phyloP scores from a whole-genome alignment of 2,113 vertebrate genomes.

The Cnemophilus loriae region DNA sequence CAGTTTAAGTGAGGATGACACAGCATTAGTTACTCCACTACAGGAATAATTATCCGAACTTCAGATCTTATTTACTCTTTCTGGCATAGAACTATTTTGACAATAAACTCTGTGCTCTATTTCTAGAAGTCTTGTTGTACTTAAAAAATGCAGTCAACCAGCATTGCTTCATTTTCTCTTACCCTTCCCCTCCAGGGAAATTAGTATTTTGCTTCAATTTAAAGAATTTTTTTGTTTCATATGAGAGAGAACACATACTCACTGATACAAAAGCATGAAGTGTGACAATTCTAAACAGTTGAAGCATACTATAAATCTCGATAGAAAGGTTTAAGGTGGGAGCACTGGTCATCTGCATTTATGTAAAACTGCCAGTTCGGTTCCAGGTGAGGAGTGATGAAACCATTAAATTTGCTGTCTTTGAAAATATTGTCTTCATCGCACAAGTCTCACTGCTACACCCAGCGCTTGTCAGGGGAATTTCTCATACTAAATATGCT shows the following conservation, averaged over 20 bases:
- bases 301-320: background rate
- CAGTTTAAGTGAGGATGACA: background rate
- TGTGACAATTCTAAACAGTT: background rate
- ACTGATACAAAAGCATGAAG: background rate
- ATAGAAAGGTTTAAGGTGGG: background rate
- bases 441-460: background rate
- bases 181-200: background rate
- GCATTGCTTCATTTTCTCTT: background rate
- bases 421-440: background rate
- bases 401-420: background rate
- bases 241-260: background rate
- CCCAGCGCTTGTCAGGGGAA: background rate
- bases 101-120: background rate
- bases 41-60: background rate
- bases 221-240: background rate
- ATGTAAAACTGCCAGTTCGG: background rate
- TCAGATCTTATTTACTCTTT: background rate
- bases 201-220: background rate
- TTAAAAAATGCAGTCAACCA: background rate
- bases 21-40: background rate
- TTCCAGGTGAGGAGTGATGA: background rate
- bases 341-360: background rate
- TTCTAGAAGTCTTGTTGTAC: background rate
- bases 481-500: background rate
- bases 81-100: background rate